These are phyloP conservation scores for Lophura nycthemera DNA, from an alignment of 2,113 vertebrate species.

Conservation along the genomic window DNA sequence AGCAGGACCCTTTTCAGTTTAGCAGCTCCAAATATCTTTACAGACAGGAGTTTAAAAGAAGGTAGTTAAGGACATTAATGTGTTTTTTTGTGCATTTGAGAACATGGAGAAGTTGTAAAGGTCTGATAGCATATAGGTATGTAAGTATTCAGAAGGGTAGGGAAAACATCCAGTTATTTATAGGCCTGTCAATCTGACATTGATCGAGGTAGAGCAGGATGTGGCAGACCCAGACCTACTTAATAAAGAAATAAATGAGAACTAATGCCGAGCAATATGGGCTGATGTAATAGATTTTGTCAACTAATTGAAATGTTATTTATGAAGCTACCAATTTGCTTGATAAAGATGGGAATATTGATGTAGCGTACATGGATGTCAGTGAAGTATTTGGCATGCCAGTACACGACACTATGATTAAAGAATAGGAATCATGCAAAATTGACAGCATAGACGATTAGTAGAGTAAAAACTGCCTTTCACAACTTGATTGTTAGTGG, in stretches of 20 bases:
- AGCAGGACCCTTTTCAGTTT: not conserved
- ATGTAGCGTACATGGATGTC: not conserved
- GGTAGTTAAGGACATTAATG: not conserved
- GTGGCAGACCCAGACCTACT: not conserved
- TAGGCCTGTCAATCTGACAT: not conserved
- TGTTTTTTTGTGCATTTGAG: rapidly evolving
- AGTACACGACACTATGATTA: slow-evolving; percentile 25
- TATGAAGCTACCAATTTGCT: slow-evolving; percentile 44
- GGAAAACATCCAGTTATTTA: not conserved
- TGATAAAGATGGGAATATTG: slow-evolving; percentile 1
- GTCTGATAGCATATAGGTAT: not conserved
- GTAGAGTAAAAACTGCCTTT: slow-evolving; percentile 31
- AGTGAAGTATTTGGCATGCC: slow-evolving; percentile 29
- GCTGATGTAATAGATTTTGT: slow-evolving; percentile 51
- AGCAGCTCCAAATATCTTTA: not conserved
- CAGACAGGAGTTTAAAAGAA: not conserved
- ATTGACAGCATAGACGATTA: not conserved
- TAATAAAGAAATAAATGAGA: slow-evolving; percentile 52
- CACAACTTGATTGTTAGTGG: not conserved
- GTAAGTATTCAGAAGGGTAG: not conserved
- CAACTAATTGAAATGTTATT: slow-evolving; percentile 58
- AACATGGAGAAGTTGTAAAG: not conserved
- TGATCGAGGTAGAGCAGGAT: slow-evolving; percentile 16
- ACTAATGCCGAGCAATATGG: slow-evolving; percentile 25
- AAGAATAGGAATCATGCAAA: slow-evolving; percentile 17